Evolutionary conservation across 2,797 vertebrate species (phyloP).

Genomic region (Spinibarbus caldwelli): DNA sequence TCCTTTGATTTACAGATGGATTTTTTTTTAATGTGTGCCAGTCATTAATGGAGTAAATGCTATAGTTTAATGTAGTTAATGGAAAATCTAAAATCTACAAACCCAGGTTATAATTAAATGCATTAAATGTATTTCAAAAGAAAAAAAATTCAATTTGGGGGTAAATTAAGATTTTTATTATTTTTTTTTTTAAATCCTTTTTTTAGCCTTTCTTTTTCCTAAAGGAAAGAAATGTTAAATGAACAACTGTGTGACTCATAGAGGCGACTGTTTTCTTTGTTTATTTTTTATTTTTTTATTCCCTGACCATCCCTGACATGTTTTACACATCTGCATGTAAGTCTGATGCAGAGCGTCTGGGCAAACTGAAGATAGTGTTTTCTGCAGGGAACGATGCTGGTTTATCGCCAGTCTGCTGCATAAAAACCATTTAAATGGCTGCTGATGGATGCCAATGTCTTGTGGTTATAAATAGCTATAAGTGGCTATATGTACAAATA

Average conservation of each 20-base stretch:
- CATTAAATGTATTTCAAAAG: background rate
- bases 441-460: conserved; percentile 12
- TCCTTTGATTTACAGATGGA: background rate
- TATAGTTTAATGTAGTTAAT: background rate
- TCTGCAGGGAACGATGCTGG: background rate
- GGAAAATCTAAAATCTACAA: background rate
- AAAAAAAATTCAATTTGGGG: background rate
- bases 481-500: background rate
- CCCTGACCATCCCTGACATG: conserved; percentile 44
- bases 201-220: conserved; percentile 45
- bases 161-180: background rate
- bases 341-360: background rate
- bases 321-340: conserved; percentile 42
- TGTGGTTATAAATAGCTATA: conserved; percentile 7
- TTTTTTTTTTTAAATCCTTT: background rate
- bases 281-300: conserved; percentile 29
- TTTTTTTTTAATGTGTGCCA: background rate
- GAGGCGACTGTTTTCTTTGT: conserved; percentile 36
- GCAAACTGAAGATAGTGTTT: conserved; percentile 8
- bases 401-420: conserved; percentile 16
- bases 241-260: conserved; percentile 38
- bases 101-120: conserved; percentile 32
- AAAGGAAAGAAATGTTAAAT: conserved; percentile 48
- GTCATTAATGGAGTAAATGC: background rate
- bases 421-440: conserved; percentile 4